Evolutionary conservation across 1,140 invertebrate genomes (phyloP).

Genomic region (Aphis craccivora): DNA sequence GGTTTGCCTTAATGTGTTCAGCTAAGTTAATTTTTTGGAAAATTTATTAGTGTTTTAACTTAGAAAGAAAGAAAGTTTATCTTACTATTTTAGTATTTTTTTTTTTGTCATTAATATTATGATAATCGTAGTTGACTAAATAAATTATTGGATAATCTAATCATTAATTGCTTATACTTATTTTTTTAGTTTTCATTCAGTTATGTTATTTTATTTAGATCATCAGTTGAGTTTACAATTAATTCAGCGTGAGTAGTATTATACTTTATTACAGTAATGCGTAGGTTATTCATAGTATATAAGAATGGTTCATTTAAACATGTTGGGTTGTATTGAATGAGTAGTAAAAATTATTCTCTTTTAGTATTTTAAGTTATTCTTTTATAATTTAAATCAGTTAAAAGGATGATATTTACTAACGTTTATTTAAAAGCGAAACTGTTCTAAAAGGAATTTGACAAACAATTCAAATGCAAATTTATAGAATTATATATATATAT

Average conservation of each 20-base stretch:
- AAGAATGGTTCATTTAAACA: background rate
- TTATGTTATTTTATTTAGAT: background rate
- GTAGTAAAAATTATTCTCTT: background rate
- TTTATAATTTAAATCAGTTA: constrained; percentile 31
- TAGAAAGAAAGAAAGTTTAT: background rate
- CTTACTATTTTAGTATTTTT: background rate
- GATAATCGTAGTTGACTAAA: background rate
- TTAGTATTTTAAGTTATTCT: constrained; percentile 24
- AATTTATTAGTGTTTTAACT: constrained; percentile 34
- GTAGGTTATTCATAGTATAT: background rate
- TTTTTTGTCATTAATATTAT: background rate
- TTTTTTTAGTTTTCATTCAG: background rate
- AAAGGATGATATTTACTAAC: background rate
- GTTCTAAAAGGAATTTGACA: background rate
- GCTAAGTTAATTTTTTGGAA: constrained; percentile 1
- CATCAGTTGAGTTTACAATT: background rate
- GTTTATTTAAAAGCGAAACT: background rate
- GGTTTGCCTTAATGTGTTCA: background rate
- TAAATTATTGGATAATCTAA: background rate
- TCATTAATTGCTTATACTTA: background rate
- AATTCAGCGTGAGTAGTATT: background rate
- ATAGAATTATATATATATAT: background rate
- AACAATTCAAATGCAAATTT: constrained; percentile 25
- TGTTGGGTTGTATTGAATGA: background rate
- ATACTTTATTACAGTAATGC: background rate